Conservation (phyloP, 2,797 vertebrate genomes). For the Vultur gryphus region DNA sequence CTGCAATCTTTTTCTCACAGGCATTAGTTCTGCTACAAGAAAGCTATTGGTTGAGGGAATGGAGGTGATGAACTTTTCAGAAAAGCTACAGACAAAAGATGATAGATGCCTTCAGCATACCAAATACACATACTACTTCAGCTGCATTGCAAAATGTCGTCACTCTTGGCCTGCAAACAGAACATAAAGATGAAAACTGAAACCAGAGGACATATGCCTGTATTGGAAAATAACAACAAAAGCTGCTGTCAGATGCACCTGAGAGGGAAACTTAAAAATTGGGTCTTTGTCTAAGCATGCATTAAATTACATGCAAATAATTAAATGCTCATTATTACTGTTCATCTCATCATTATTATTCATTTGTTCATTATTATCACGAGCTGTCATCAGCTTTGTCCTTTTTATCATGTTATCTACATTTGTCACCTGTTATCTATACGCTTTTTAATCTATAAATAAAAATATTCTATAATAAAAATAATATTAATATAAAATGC, state of each 20-base stretch:
- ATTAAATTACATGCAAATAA: background rate
- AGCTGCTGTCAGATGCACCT: background rate
- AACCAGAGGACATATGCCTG: background rate
- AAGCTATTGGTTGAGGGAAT: conserved; percentile 6
- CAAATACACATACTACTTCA: background rate
- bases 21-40: conserved; percentile 29
- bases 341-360: background rate
- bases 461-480: background rate
- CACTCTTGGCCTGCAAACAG: background rate
- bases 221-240: background rate
- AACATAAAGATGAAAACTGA: background rate
- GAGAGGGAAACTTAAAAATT: background rate
- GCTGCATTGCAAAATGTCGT: background rate
- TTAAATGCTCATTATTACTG: background rate
- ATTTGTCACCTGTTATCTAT: background rate
- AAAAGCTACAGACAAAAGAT: conserved; percentile 29
- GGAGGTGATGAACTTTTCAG: conserved; percentile 53
- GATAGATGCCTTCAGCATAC: conserved; percentile 21
- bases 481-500: background rate
- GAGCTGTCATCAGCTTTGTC: background rate
- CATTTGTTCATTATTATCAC: background rate
- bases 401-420: background rate
- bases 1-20: background rate
- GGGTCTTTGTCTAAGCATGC: background rate
- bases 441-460: background rate